Base-by-base conservation (phyloP, 1,140 invertebrate species). In the Cyclargus thomasi region DNA sequence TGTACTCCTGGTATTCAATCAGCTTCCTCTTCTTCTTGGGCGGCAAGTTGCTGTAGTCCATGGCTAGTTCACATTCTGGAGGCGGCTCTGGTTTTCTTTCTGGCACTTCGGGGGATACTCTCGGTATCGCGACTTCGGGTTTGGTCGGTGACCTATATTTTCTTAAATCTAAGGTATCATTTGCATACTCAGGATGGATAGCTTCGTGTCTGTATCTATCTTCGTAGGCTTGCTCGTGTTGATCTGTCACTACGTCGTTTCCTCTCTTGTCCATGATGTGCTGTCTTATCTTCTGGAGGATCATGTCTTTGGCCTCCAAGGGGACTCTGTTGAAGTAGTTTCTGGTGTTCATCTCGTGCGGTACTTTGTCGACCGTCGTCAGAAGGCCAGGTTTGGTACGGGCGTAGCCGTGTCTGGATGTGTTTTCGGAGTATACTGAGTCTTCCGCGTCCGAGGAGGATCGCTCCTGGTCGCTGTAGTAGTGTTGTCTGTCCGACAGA, bases 11-110 rank as follows among this genome's bases (percentile, higher is more conserved):
- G 77, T 88, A 90, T 81, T 90, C 88, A 74, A 90, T 86, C 68
- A 90, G 75, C 79, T 90, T 90, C 74, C 88, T 86, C 78, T 90
- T 90, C 86, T 90, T 90, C 85, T 90, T 90, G 67, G 88, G 88
- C 66, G 88, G 88, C 68, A 90, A 78, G 74, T 88, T 90, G 77
- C 80, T 88, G 82, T 90, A 90, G 83, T 88, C 85, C 85, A 88
- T 88, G 64, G 85, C 82, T 69, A 76, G 83, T 82, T 88, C 85
- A 77, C 87, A 87, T 75, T 85, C 84, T 77, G 86, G 71, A 80
- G 69, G 82, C 65, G 69, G 64, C 62, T 79, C 76, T 62, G 76
- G 69, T 76, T 83, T 85, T 74, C 73, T 81, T 69, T 83, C 80
- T 80, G 10, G 70, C 3, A 63, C 73, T 73, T 76, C 81, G 77